Base-by-base conservation (phyloP, 2,888 invertebrate species). In the Erpobdella octoculata region DNA sequence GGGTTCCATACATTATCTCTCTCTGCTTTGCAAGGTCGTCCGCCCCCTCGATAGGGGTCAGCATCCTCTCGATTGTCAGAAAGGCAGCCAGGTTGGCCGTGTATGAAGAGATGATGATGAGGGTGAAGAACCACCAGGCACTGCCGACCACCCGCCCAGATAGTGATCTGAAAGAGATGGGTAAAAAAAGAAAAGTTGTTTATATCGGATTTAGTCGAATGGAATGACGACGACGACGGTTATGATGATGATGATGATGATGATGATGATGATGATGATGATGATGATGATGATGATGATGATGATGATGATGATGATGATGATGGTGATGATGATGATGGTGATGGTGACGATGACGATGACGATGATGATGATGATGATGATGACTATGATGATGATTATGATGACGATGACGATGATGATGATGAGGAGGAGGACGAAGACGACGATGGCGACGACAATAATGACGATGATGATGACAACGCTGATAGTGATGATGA, bases 51-150 rank as follows among this genome's bases (percentile, higher is more conserved):
- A 94, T 91, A 15, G 96, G 95, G 15, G 93, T 91, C 9, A 93
- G 89, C 89, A 96, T 95, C 77, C 95, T 87, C 84, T 97, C 96
- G 71, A 96, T 91, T 5, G 97, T 98, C 73, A 98, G 88, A 83
- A 97, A 97, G 3, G 97, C 97, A 18, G 83, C 83, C 74, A 98
- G 87, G 85, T 98, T 98, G 73, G 97, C 97, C 61, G 97, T 98
- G 84, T 98, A 98, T 33, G 96, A 97, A 71, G 95, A 96, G 75
- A 96, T 93, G 71, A 98, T 88, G 80, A 98, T 97, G 76, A 98
- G 87, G 0, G 97, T 97, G 85, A 98, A 98, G 85, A 97, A 97
- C 96, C 97, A 98, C 97, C 97, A 98, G 1, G 96, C 95, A 66
- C 93, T 92, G 38, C 95, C 95, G 0, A 96, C 97, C 79, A 97